Conservation (phyloP, 2,113 vertebrate species). For the Albula goreensis region DNA sequence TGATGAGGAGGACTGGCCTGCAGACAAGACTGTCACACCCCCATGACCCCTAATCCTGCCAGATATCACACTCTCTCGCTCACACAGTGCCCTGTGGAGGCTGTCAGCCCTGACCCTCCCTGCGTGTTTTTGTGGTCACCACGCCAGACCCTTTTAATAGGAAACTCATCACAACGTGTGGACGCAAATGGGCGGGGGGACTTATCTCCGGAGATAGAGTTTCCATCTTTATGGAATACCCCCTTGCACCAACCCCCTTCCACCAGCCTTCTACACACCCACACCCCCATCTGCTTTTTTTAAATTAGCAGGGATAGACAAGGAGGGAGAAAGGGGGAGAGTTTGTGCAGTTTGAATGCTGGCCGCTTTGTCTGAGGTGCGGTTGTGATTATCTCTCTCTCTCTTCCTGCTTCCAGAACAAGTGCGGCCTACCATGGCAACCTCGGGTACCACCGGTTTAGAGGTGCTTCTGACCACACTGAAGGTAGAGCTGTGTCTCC, state of each 20-base stretch:
- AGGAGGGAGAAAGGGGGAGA: background rate
- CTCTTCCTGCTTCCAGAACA: conserved; percentile 45
- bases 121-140: conserved; percentile 70
- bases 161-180: conserved; percentile 72
- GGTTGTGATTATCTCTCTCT: conserved; percentile 34
- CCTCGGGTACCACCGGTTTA: conserved; percentile 79
- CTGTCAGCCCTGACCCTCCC: conserved; percentile 48
- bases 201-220: conserved; percentile 63
- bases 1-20: background rate
- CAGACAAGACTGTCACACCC: conserved; percentile 15
- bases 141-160: conserved; percentile 83
- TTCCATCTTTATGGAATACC: conserved; percentile 44
- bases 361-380: conserved; percentile 33
- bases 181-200: conserved; percentile 54
- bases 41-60: conserved; percentile 34
- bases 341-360: conserved; percentile 49
- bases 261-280: conserved; percentile 31
- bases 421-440: conserved; percentile 72
- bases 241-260: conserved; percentile 2
- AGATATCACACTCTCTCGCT: conserved; percentile 33
- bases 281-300: conserved; percentile 26
- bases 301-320: conserved; percentile 34
- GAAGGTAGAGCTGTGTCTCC: conserved; percentile 75
- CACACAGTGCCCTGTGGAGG: conserved; percentile 45
- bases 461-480: conserved; percentile 84